These are phyloP conservation scores for Ostrea denselamellosa DNA, from an alignment of 1,140 invertebrate species.

Conservation along the genomic window DNA sequence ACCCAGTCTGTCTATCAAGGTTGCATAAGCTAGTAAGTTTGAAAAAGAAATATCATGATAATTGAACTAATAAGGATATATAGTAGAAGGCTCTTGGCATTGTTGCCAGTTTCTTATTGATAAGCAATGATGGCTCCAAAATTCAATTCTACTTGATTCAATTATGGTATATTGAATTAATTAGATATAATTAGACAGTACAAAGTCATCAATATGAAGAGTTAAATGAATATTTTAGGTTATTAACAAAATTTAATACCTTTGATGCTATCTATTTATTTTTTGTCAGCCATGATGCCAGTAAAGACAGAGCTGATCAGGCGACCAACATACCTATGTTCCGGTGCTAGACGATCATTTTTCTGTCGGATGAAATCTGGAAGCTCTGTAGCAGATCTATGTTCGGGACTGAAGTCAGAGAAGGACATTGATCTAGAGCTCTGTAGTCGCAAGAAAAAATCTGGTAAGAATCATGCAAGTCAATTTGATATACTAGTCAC, in stretches of 20 bases:
- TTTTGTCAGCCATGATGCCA: constrained; percentile 89
- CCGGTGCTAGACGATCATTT: constrained; percentile 93
- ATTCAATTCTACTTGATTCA: too few relatives aligned
- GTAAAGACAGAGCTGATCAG: constrained; percentile 91
- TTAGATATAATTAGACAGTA: too few relatives aligned
- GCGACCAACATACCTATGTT: constrained; percentile 84
- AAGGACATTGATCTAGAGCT: constrained; percentile 64
- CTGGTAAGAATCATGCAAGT: constrained; percentile 48
- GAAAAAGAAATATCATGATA: too few relatives aligned
- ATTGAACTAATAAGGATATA: too few relatives aligned
- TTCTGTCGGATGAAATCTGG: constrained; percentile 93
- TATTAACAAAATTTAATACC: not conserved
- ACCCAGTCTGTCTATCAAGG: too few relatives aligned
- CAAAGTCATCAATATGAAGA: too few relatives aligned
- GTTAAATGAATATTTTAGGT: not conserved
- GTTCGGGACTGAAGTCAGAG: constrained; percentile 59
- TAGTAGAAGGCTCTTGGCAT: too few relatives aligned
- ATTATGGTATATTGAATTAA: too few relatives aligned
- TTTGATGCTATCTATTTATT: not conserved
- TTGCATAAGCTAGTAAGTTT: too few relatives aligned
- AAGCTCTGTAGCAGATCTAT: constrained; percentile 56
- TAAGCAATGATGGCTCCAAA: too few relatives aligned
- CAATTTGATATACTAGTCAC: too few relatives aligned
- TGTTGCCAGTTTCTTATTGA: too few relatives aligned
- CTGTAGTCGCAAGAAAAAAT: constrained; percentile 64